phyloP scores from a whole-genome alignment of 1,140 invertebrate species.

The Orchesella cincta region DNA sequence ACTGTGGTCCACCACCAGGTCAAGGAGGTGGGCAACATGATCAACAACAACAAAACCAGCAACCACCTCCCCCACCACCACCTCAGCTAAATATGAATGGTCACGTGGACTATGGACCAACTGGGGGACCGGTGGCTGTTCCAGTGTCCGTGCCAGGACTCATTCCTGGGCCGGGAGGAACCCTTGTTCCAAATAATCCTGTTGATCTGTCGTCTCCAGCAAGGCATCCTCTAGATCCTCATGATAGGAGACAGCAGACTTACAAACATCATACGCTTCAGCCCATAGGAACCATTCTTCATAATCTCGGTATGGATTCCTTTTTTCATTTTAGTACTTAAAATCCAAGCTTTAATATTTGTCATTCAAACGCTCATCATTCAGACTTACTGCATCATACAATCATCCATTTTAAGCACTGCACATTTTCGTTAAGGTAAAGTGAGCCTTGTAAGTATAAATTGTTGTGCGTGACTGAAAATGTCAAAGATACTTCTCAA shows the following conservation, averaged over 20 bases:
- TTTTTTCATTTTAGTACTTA: neutral
- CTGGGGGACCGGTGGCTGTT: constrained; percentile 30
- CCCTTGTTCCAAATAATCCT: constrained; percentile 45
- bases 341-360: neutral
- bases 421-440: too few relatives aligned
- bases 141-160: constrained; percentile 39
- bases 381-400: too few relatives aligned
- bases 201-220: constrained; percentile 49
- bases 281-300: constrained; percentile 51
- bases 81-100: constrained; percentile 39
- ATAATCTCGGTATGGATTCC: constrained; percentile 48
- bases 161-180: constrained; percentile 26
- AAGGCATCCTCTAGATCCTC: constrained; percentile 34
- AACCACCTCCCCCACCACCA: neutral
- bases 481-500: too few relatives aligned
- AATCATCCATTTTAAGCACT: too few relatives aligned
- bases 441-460: too few relatives aligned
- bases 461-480: too few relatives aligned
- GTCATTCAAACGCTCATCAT: too few relatives aligned
- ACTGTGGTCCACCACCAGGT: constrained; percentile 35
- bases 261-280: constrained; percentile 47
- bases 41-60: constrained; percentile 6
- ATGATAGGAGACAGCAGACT: constrained; percentile 11
- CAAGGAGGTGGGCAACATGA: constrained; percentile 12
- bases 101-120: constrained; percentile 43